Conservation (phyloP, 2,888 invertebrate genomes). For the Eupithecia subfuscata region DNA sequence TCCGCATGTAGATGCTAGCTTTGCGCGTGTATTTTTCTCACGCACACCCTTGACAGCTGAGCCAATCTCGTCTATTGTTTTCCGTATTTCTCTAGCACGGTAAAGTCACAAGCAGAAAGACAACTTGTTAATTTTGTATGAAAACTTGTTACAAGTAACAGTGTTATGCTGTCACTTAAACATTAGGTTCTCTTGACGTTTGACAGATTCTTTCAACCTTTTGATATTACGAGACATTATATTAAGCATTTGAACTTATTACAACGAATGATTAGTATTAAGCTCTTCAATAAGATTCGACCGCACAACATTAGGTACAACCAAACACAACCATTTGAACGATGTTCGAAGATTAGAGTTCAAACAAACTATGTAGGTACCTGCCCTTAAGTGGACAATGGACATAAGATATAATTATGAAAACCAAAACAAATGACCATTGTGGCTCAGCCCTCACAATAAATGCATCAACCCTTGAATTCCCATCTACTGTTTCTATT, state of each 20-base stretch:
- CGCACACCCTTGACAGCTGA: slow-evolving; percentile 5
- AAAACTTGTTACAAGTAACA: neutral
- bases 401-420: neutral
- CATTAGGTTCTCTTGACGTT: neutral
- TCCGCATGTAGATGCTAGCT: neutral
- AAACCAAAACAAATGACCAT: neutral
- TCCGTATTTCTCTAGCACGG: neutral
- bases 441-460: neutral
- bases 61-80: slow-evolving; percentile 13
- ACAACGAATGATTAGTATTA: neutral
- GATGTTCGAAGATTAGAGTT: neutral
- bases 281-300: neutral
- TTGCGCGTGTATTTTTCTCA: slow-evolving; percentile 8
- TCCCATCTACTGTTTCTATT: neutral
- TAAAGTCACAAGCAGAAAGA: neutral
- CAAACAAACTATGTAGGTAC: neutral
- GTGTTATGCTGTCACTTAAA: neutral
- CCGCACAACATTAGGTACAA: neutral
- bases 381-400: neutral
- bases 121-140: neutral
- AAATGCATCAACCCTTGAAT: neutral
- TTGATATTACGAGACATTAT: neutral
- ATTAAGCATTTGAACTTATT: too few species aligned
- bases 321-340: neutral
- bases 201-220: neutral